Conservation (phyloP, 2,113 vertebrate species). For the Thalassoma bifasciatum region DNA sequence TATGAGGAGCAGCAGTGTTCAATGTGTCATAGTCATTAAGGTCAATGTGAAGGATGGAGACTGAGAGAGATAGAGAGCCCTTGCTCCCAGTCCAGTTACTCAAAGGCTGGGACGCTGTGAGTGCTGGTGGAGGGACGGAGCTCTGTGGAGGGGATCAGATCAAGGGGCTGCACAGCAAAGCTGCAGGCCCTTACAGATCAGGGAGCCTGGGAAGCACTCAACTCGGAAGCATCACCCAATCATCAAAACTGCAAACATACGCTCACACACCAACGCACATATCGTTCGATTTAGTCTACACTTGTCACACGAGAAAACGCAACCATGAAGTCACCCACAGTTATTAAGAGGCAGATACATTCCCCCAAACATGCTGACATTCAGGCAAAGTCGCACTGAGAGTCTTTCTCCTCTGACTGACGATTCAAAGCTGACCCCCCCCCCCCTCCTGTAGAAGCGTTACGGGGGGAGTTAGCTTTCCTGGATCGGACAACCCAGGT, state of each 20-base stretch:
- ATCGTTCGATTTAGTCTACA: conserved; percentile 39
- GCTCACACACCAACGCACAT: conserved; percentile 42
- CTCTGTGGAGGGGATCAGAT: conserved; percentile 51
- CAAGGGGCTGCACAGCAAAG: conserved; percentile 47
- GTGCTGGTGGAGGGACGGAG: conserved; percentile 63
- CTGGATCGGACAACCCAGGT: conserved; percentile 14
- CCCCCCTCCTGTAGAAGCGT: conserved; percentile 33
- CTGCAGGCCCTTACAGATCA: conserved; percentile 44
- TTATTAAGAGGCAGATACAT: conserved; percentile 72
- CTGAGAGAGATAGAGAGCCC: conserved; percentile 75
- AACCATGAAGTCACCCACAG: conserved; percentile 58
- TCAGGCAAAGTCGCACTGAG: conserved; percentile 60
- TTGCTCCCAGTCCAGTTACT: conserved; percentile 73
- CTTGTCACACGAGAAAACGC: conserved; percentile 48
- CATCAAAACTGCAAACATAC: conserved; percentile 40
- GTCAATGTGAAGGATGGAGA: conserved; percentile 68
- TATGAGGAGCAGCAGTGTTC: conserved; percentile 50
- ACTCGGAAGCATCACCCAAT: conserved; percentile 60
- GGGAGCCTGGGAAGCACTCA: conserved; percentile 67
- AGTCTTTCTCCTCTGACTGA: conserved; percentile 31
- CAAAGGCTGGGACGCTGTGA: conserved; percentile 54
- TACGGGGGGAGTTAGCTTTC: conserved; percentile 8
- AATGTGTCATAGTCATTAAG: conserved; percentile 71
- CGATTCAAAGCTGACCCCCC: conserved; percentile 30
- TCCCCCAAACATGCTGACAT: conserved; percentile 58